phyloP scores from a whole-genome alignment of 2,113 vertebrate genomes.

The Excalfactoria chinensis region DNA sequence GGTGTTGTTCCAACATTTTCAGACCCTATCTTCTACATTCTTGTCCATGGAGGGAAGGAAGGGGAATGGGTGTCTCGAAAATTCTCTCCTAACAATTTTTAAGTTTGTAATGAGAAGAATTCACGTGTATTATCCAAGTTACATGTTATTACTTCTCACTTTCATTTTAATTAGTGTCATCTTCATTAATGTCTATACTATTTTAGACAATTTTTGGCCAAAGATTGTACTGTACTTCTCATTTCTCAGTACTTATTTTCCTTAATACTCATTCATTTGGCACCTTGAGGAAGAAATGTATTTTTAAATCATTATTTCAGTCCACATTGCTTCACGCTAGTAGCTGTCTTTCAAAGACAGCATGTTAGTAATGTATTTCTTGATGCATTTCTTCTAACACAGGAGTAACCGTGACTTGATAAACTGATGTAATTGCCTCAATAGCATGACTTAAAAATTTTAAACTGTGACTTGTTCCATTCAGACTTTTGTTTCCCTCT shows the following conservation, averaged over 20 bases:
- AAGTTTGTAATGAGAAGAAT: background rate
- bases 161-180: background rate
- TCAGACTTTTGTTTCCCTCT: background rate
- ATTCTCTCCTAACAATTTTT: background rate
- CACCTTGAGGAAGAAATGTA: background rate
- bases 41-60: background rate
- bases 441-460: background rate
- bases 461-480: background rate
- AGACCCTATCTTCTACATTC: rapidly evolving
- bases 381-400: background rate
- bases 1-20: background rate
- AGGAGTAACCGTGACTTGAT: background rate
- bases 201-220: background rate
- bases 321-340: background rate
- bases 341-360: background rate
- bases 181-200: background rate
- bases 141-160: background rate
- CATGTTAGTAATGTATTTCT: background rate
- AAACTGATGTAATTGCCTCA: background rate
- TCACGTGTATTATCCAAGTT: background rate
- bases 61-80: background rate
- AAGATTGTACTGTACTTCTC: background rate
- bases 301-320: background rate
- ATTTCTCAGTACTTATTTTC: background rate
- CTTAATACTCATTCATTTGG: background rate